A percentile compares a stretch with the other conserved stretches of the same genome.
phyloP scores from a whole-genome alignment of 2,113 vertebrate genomes.

The Taxidea taxus region DNA sequence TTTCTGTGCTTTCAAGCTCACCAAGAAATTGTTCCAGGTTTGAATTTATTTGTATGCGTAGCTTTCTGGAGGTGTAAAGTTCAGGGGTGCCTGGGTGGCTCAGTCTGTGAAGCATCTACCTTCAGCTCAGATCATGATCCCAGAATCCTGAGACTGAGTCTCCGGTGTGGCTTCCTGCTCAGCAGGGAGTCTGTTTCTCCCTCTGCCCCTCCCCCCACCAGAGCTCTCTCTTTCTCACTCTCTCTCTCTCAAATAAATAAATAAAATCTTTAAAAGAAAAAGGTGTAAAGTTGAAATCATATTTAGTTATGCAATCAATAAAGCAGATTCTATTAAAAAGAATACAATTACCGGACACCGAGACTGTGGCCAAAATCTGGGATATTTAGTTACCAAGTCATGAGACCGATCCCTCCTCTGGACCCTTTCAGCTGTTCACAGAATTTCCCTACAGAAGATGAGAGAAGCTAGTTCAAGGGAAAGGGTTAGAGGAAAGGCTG shows the following conservation, averaged over 20 bases:
- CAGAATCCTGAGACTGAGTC: not conserved
- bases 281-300: not conserved
- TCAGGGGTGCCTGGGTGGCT: not conserved
- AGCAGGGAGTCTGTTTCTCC: not conserved
- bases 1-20: not conserved
- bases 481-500: not conserved
- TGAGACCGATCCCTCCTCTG: not conserved
- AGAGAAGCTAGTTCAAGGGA: not conserved
- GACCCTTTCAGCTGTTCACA: not conserved
- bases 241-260: not conserved
- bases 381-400: not conserved
- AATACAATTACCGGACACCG: not conserved
- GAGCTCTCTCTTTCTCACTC: not conserved
- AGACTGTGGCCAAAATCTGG: not conserved
- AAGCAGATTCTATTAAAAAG: not conserved
- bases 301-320: not conserved
- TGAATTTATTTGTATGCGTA: not conserved
- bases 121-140: not conserved
- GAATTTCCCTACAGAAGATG: not conserved
- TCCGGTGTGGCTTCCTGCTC: not conserved
- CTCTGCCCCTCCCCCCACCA: not conserved
- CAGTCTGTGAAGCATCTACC: too few relatives aligned
- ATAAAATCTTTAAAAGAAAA: not conserved
- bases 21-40: not conserved
- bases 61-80: not conserved